Evolutionary conservation across 2,888 invertebrate species (phyloP), one percentile per base, ranked within the genome.

Genomic region (Microplitis manilae): DNA sequence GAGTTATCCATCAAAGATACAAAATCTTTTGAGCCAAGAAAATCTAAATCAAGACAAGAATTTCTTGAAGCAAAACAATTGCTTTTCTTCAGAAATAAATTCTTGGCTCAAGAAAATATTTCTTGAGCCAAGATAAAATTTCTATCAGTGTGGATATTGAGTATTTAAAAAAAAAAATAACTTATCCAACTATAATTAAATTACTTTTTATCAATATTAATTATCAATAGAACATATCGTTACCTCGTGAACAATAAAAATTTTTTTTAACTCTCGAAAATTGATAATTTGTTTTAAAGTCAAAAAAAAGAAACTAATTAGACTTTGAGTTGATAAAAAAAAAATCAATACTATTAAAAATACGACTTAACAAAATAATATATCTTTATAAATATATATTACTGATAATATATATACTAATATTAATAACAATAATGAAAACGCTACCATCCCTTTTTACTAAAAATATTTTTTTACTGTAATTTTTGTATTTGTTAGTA

Each of bases 401-500:
- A 30, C 0, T 30, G 30, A 62, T 72, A 39, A 72, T 13, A 40
- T 40, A 65, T 77, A 68, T 77, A 70, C 30, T 61, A 68, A 74
- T 41, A 20, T 69, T 30, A 73, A 65, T 69, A 75, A 74, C 41
- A 74, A 76, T 76, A 41, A 71, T 76, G 8, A 78, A 81, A 77
- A 50, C 13, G 50, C 50, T 50, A 81, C 73, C 65, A 75, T 81
- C 79, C 50, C 50, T 50, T 83, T 81, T 85, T 84, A 83, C 81
- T 83, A 78, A 81, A 85, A 85, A 84, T 89, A 89, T 89, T 88
- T 89, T 88, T 89, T 87, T 88, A 88, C 86, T 84, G 82, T 86
- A 83, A 50, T 50, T 50, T 50, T 50, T 50, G 50, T 50, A 50
- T 50, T 50, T 50, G 50, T 50, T 50, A 50, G 50, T 50, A 13